Percentiles rank a stretch among this genome's conserved stretches.
phyloP scores from a whole-genome alignment of 2,888 invertebrate species.

The Brachypterus glaber region DNA sequence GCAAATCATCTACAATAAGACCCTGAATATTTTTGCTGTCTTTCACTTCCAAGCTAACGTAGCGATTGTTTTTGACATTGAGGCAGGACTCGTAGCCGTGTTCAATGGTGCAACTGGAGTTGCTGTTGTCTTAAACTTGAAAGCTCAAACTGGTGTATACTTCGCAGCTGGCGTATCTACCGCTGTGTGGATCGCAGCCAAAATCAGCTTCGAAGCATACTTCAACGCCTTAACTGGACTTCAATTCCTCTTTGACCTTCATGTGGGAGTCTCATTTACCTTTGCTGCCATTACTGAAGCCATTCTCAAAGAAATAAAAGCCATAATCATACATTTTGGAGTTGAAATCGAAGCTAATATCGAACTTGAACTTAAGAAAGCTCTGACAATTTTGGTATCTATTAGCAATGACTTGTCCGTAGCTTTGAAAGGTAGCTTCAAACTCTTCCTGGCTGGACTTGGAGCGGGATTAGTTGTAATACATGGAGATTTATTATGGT shows the following conservation, averaged over 20 bases:
- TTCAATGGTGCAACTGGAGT: slow-evolving; percentile 17
- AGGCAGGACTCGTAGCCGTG: slow-evolving; percentile 14
- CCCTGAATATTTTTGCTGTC: slow-evolving; percentile 14
- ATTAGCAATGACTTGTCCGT: slow-evolving; percentile 7
- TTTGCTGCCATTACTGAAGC: slow-evolving; percentile 8
- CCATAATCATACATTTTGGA: slow-evolving; percentile 14
- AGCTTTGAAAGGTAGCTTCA: slow-evolving; percentile 15
- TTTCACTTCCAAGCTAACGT: slow-evolving; percentile 18
- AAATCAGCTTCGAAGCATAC: slow-evolving; percentile 15
- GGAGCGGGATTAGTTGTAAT: slow-evolving; percentile 9
- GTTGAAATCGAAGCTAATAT: slow-evolving; percentile 8
- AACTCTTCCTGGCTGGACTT: slow-evolving; percentile 13
- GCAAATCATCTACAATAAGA: slow-evolving; percentile 13
- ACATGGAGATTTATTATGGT: slow-evolving; percentile 16
- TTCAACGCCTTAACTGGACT: slow-evolving; percentile 14
- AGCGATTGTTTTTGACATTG: slow-evolving; percentile 17
- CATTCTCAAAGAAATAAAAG: slow-evolving; percentile 7
- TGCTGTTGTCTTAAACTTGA: slow-evolving; percentile 16
- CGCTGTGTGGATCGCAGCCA: slow-evolving; percentile 13
- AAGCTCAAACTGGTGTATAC: slow-evolving; percentile 15
- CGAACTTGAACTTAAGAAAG: slow-evolving; percentile 5
- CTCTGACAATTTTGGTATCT: slow-evolving; percentile 12
- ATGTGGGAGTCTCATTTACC: slow-evolving; percentile 16
- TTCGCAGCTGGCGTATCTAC: slow-evolving; percentile 14
- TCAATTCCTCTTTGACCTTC: slow-evolving; percentile 11